Evolutionary conservation across 1,140 invertebrate genomes (phyloP), one percentile per base, ranked within the genome.

Genomic region (Papilio glaucus): DNA sequence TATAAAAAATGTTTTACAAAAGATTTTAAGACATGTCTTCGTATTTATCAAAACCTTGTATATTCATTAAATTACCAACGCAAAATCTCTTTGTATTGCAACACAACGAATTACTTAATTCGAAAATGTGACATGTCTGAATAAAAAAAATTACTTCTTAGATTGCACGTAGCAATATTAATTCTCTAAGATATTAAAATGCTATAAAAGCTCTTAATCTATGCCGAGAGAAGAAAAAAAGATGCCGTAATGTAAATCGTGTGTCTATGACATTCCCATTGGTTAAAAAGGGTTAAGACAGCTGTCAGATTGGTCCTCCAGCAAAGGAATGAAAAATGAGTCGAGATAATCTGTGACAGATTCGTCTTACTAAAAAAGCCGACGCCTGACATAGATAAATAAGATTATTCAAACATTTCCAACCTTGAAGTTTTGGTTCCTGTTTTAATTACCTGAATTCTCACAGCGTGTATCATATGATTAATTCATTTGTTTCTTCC

Each of bases 231-330:
- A 72, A 70, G 80, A 85, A 83, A 86, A 84, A 89, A 84, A 79
- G 69, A 63, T 65, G 41, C 41, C 72, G 71, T 76, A 82, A 87
- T 88, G 86, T 88, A 85, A 87, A 86, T 88, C 84, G 82, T 85
- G 84, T 77, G 84, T 80, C 83, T 88, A 87, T 86, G 83, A 85
- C 85, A 85, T 85, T 85, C 84, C 85, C 88, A 91, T 91, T 91
- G 90, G 90, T 86, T 91, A 88, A 91, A 90, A 92, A 92, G 90
- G 90, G 89, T 92, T 92, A 85, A 87, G 84, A 83, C 86, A 85
- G 83, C 89, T 92, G 89, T 90, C 88, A 92, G 83, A 88, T 84
- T 86, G 83, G 85, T 81, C 88, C 77, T 79, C 77, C 81, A 82
- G 79, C 84, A 92, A 90, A 90, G 85, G 84, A 91, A 89, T 92